phyloP scores from a whole-genome alignment of 2,888 invertebrate genomes.

The Callosobruchus maculatus region DNA sequence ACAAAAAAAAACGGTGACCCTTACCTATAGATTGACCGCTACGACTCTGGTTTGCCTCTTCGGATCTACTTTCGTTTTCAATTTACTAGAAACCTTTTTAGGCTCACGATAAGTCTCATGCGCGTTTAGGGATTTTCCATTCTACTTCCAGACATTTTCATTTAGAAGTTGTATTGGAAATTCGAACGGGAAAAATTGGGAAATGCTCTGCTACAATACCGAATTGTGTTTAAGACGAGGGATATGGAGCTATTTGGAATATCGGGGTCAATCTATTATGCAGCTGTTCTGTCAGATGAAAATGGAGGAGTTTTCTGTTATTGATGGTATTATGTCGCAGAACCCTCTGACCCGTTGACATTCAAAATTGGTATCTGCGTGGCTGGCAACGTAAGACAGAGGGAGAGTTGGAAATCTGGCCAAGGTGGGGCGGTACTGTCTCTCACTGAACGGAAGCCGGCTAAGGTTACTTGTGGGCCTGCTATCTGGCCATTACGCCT shows the following conservation, averaged over 20 bases:
- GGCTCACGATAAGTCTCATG: slow-evolving; percentile 1
- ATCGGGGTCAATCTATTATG: neutral
- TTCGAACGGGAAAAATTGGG: slow-evolving; percentile 1
- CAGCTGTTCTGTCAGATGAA: neutral
- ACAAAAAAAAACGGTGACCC: no score
- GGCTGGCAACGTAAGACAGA: no score
- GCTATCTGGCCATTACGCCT: no score
- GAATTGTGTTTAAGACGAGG: neutral
- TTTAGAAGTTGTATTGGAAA: slow-evolving; percentile 1
- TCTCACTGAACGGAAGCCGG: no score
- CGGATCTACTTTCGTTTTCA: slow-evolving; percentile 3
- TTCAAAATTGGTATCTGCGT: no score
- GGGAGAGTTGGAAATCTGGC: no score
- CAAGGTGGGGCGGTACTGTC: no score
- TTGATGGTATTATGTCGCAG: neutral
- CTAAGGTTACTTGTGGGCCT: no score
- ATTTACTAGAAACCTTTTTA: slow-evolving; percentile 3
- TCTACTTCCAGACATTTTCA: slow-evolving; percentile 4
- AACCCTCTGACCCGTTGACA: no score
- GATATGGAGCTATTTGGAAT: neutral
- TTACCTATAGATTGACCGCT: no score
- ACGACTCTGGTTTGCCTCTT: neutral
- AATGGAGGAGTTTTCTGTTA: neutral
- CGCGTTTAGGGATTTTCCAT: slow-evolving; percentile 2
- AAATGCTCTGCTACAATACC: neutral